A percentile compares a stretch with the other conserved stretches of the same genome.
Evolutionary conservation across 2,888 invertebrate species (phyloP).

Genomic region (Tenthredo scrophulariae): DNA sequence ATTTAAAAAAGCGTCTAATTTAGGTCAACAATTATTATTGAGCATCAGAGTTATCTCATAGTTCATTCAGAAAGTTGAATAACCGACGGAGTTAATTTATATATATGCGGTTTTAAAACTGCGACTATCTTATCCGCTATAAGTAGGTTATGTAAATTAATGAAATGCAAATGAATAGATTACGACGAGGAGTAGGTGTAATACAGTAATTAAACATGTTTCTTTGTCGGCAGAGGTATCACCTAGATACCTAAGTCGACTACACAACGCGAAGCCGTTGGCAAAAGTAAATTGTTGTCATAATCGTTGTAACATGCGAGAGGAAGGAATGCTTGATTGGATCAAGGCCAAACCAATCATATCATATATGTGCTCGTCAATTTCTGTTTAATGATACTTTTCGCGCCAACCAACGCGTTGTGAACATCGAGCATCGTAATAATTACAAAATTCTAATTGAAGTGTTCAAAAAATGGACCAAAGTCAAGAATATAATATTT

Average conservation of each 20-base stretch:
- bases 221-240: not conserved
- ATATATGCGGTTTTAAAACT: not conserved
- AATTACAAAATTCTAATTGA: not conserved
- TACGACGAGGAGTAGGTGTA: slow-evolving; percentile 1
- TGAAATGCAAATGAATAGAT: not conserved
- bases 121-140: not conserved
- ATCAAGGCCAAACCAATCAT: slow-evolving; percentile 16
- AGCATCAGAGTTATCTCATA: not conserved
- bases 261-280: not conserved
- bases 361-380: not conserved
- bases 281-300: not conserved
- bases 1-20: not conserved
- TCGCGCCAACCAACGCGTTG: not conserved
- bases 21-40: not conserved
- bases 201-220: not conserved
- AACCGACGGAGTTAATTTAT: not conserved
- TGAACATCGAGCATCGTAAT: not conserved
- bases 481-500: not conserved
- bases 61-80: slow-evolving; percentile 14
- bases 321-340: slow-evolving; percentile 7
- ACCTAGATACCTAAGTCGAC: not conserved
- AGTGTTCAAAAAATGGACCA: not conserved
- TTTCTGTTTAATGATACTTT: not conserved
- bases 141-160: not conserved
- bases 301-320: slow-evolving; percentile 2